A percentile compares a stretch with the other conserved stretches of the same genome.
These are phyloP conservation scores for Falco concolor DNA, from an alignment of 2,797 vertebrate species.

Conservation along the genomic window DNA sequence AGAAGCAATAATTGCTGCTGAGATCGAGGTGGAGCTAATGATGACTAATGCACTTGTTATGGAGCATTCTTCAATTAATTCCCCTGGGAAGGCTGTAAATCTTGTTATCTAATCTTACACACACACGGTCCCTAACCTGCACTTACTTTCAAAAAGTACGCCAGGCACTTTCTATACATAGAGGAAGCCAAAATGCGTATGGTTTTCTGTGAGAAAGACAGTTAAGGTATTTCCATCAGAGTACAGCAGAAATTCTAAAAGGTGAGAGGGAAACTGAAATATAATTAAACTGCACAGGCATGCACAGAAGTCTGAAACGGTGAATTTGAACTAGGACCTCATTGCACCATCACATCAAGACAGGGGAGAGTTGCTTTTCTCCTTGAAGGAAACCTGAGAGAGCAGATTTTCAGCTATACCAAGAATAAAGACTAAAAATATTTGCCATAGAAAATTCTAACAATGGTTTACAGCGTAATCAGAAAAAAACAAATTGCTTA, in stretches of 20 bases:
- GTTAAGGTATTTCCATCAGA: background rate
- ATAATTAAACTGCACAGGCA: background rate
- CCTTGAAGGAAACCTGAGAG: background rate
- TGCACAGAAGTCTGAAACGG: background rate
- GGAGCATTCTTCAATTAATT: constrained; percentile 24
- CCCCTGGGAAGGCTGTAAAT: background rate
- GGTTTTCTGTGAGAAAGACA: background rate
- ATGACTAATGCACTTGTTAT: constrained; percentile 45
- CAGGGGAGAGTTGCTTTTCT: background rate
- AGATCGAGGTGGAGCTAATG: background rate
- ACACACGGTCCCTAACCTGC: background rate
- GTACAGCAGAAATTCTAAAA: background rate
- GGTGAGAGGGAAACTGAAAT: background rate
- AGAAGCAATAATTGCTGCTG: background rate
- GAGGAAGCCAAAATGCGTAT: background rate
- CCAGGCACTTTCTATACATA: background rate
- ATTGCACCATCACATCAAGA: background rate
- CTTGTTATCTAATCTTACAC: constrained; percentile 42
- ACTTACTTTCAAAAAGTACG: background rate
- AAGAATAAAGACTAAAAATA: background rate
- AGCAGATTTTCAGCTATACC: background rate
- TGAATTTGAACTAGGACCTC: background rate
- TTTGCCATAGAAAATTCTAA: background rate
- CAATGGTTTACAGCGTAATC: background rate
- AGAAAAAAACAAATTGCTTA: background rate